Evolutionary conservation across 2,797 vertebrate genomes (phyloP).

Genomic region (Amblyopsis hoosieri): DNA sequence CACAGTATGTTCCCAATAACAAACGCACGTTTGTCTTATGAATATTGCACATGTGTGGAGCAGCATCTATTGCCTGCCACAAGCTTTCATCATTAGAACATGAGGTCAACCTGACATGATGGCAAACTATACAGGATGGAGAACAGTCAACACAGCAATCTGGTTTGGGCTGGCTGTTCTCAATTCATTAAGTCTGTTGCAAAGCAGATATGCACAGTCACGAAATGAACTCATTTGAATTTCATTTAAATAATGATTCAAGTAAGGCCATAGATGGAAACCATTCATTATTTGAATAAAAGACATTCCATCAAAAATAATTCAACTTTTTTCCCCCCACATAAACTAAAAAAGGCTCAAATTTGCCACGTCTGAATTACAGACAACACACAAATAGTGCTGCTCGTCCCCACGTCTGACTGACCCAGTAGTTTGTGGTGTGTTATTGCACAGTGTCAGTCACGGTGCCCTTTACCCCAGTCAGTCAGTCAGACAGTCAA

Average conservation of each 20-base stretch:
- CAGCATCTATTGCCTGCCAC: slow-evolving; percentile 41
- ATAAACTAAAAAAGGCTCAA: too few relatives aligned
- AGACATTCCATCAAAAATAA: too few relatives aligned
- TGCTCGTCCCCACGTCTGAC: slow-evolving; percentile 13
- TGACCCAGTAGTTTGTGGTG: slow-evolving; percentile 22
- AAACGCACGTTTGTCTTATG: slow-evolving; percentile 59
- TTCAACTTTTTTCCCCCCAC: too few relatives aligned
- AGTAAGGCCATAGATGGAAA: too few relatives aligned
- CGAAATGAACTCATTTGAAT: background rate
- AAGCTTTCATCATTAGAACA: slow-evolving; percentile 58
- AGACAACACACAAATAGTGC: slow-evolving; percentile 5
- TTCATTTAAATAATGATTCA: background rate
- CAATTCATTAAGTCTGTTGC: slow-evolving; percentile 9
- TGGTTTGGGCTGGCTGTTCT: slow-evolving; percentile 16
- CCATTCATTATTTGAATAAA: too few relatives aligned
- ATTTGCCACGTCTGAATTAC: background rate
- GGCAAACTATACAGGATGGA: slow-evolving; percentile 43
- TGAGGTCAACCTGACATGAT: slow-evolving; percentile 30
- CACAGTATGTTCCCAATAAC: slow-evolving; percentile 72
- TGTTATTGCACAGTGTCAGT: slow-evolving; percentile 42
- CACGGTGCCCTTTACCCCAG: slow-evolving; percentile 41
- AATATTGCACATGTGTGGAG: slow-evolving; percentile 38
- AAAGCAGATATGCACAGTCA: background rate
- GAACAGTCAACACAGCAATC: slow-evolving; percentile 25
- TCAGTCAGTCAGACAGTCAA: slow-evolving; percentile 17